A percentile compares a stretch with the other conserved stretches of the same genome.
phyloP scores from a whole-genome alignment of 2,888 invertebrate species.

The Liodrosophila aerea region DNA sequence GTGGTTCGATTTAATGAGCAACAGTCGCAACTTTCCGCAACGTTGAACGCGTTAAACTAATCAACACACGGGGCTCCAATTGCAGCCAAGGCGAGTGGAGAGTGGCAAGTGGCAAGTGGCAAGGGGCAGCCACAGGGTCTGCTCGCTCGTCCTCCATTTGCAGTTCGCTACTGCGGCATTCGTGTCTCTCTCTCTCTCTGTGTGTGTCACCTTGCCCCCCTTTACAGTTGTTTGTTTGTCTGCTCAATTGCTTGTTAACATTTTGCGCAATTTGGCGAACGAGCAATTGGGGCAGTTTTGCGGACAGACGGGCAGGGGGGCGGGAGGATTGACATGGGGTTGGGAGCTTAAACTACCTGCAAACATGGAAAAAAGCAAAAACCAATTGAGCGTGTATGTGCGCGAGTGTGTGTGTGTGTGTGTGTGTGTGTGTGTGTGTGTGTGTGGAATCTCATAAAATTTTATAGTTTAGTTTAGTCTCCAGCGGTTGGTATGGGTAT shows the following conservation, averaged over 20 bases:
- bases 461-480: constrained; percentile 64
- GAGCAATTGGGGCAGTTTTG: constrained; percentile 1
- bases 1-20: constrained; percentile 73
- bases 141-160: background rate
- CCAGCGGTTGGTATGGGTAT: constrained; percentile 15
- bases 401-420: constrained; percentile 21
- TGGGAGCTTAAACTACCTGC: constrained; percentile 64
- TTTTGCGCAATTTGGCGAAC: constrained; percentile 74
- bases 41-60: constrained; percentile 73
- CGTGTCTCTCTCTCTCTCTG: constrained; percentile 53
- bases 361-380: constrained; percentile 72
- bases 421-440: constrained; percentile 28
- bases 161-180: constrained; percentile 7
- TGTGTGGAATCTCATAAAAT: constrained; percentile 70
- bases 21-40: constrained; percentile 72
- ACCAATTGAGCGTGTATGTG: constrained; percentile 66
- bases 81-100: constrained; percentile 25
- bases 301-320: constrained; percentile 15
- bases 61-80: constrained; percentile 59
- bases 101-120: background rate
- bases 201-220: constrained; percentile 14
- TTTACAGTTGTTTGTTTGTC: constrained; percentile 73
- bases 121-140: background rate
- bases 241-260: constrained; percentile 77
- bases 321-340: background rate